Conservation (phyloP, 1,140 invertebrate genomes). For the Aphidius ervi region DNA sequence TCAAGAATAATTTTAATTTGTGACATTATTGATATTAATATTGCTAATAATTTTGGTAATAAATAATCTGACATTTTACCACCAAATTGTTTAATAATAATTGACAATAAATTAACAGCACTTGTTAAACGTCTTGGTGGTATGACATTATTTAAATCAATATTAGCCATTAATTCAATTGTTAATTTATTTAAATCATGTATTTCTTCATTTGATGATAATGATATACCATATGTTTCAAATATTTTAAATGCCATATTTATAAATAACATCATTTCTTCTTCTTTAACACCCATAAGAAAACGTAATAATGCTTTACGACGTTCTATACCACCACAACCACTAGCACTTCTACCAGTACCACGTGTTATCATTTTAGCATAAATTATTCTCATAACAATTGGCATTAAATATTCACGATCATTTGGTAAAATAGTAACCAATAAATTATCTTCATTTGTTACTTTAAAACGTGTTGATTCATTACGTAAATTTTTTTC, state of each 20-base stretch:
- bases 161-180: constrained; percentile 44
- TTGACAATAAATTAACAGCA: constrained; percentile 70
- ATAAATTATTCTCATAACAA: constrained; percentile 82
- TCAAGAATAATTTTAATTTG: constrained; percentile 60
- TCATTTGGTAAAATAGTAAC: constrained; percentile 68
- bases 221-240: constrained; percentile 58
- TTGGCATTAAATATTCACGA: constrained; percentile 69
- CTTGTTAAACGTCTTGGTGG: constrained; percentile 72
- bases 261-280: constrained; percentile 75
- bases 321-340: constrained; percentile 67
- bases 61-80: constrained; percentile 65
- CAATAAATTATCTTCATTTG: constrained; percentile 55
- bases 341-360: constrained; percentile 67
- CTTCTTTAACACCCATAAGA: constrained; percentile 72
- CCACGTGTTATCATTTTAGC: constrained; percentile 82
- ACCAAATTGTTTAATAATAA: constrained; percentile 82
- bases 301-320: constrained; percentile 79
- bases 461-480: constrained; percentile 72
- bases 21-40: constrained; percentile 68
- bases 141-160: constrained; percentile 61
- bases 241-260: constrained; percentile 80
- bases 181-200: constrained; percentile 49
- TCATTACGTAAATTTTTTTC: constrained; percentile 86
- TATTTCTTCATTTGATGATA: constrained; percentile 32
- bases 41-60: constrained; percentile 66